A percentile compares a stretch with the other conserved stretches of the same genome.
Evolutionary conservation across 2,113 vertebrate species (phyloP).

Genomic region (Pterocles orientalis): DNA sequence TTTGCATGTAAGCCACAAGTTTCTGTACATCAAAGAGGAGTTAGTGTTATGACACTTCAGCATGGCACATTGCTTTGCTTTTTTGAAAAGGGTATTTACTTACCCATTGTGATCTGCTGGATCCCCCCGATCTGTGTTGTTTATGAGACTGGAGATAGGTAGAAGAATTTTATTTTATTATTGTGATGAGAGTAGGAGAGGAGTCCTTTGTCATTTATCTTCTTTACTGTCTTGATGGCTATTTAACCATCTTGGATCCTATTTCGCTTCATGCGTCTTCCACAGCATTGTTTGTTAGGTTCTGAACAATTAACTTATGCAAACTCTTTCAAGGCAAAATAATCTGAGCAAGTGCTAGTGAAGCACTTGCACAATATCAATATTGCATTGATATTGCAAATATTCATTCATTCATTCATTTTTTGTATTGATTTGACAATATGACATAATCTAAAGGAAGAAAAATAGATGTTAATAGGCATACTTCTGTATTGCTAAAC

Average conservation of each 20-base stretch:
- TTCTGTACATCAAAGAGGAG: neutral
- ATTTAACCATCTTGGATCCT: neutral
- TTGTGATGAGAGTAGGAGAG: neutral
- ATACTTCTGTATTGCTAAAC: constrained; percentile 23
- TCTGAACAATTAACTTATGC: constrained; percentile 11
- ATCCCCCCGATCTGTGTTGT: neutral
- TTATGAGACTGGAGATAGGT: neutral
- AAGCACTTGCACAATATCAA: neutral
- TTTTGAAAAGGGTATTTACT: neutral
- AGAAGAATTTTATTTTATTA: neutral
- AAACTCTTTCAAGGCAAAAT: neutral
- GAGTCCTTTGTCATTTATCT: neutral
- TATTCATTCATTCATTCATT: neutral
- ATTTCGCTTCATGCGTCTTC: neutral
- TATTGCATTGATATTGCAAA: constrained; percentile 2
- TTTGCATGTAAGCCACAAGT: neutral
- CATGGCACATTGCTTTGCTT: neutral
- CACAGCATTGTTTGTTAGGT: neutral
- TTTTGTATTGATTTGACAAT: neutral
- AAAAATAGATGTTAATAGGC: constrained; percentile 16
- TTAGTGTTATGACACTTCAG: neutral
- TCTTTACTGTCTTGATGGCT: neutral
- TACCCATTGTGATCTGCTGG: neutral
- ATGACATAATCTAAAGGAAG: neutral
- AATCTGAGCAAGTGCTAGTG: neutral